Evolutionary conservation across 1,140 invertebrate genomes (phyloP), one percentile per base, ranked within the genome.

Genomic region (Eurosta solidaginis): DNA sequence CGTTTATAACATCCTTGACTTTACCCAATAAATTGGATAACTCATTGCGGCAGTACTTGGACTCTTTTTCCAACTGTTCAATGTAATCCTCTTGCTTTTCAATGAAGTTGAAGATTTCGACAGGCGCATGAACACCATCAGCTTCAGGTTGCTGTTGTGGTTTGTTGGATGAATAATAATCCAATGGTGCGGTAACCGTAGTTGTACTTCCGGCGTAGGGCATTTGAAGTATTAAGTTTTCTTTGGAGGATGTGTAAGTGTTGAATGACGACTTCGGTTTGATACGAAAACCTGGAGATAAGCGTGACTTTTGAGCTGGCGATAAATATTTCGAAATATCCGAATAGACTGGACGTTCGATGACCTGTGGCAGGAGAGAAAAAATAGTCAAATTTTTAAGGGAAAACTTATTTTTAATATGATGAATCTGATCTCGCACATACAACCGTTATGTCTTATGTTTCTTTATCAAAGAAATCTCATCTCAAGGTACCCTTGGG

Each of bases 41-140:
- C 85, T 95, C 93, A 49, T 93, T 92, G 89, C 92, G 90, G 83
- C 93, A 95, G 84, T 93, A 94, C 80, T 92, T 92, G 52, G 93
- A 94, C 87, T 96, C 94, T 80, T 92, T 91, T 86, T 96, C 94
- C 22, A 96, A 81, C 82, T 96, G 94, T 74, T 94, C 92, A 36
- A 96, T 95, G 80, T 96, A 95, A 77, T 95, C 93, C 84, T 95
- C 94, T 83, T 96, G 94, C 75, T 93, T 92, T 85, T 95, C 92
- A 27, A 95, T 94, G 81, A 94, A 95, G 68, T 91, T 91, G 80
- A 92, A 89, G 17, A 94, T 83, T 84, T 93, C 92, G 9, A 82
- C 82, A 0, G 86, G 85, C 6, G 86, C 84, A 20, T 83, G 82
- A 5, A 83, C 83, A 50, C 80, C 84, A 12, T 85, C 82, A 12